Evolutionary conservation across 2,888 invertebrate genomes (phyloP), one percentile per base, ranked within the genome.

Genomic region (Myopa tessellatipennis): DNA sequence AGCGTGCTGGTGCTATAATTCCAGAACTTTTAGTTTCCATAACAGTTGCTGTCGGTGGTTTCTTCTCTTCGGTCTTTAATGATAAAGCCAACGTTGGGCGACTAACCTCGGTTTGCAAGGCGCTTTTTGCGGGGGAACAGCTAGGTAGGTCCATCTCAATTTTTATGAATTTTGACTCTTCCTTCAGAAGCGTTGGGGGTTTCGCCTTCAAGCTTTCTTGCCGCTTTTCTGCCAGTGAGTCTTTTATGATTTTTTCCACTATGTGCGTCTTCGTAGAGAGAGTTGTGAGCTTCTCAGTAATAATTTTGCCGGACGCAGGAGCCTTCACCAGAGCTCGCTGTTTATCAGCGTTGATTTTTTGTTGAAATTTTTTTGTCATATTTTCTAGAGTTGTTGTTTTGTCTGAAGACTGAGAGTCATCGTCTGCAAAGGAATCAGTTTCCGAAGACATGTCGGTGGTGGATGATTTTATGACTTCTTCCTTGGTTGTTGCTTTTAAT

Each of bases 361-460:
- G 84, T 73, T 86, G 85, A 45, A 86, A 80, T 78, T 85, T 85
- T 58, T 86, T 85, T 4, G 85, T 83, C 84, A 86, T 85, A 77
- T 86, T 87, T 77, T 86, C 85, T 3, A 86, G 79, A n/a, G 84
- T 84, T 0, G 85, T 85, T 0, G 86, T 84, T 78, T 88, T 88
- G 38, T 88, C 88, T 0, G 89, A 89, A 0, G 89, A 89, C 74
- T 89, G 89, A 0, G 89, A 89, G 76, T 89, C 89, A 79, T 89
- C 89, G 72, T 89, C 89, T 1, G 85, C 84, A 70, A 87, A 88
- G 0, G 89, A 89, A 73, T 89, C 89, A 0, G 87, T 86, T 73
- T 89, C 89, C 0, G 89, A 88, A 0, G 89, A 89, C 14, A 87
- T 77, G 38, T 89, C 89, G 0, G 88, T 87, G 10, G 79, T 86